Base-by-base conservation (phyloP, 2,888 invertebrate genomes). In the Sesia bembeciformis region DNA sequence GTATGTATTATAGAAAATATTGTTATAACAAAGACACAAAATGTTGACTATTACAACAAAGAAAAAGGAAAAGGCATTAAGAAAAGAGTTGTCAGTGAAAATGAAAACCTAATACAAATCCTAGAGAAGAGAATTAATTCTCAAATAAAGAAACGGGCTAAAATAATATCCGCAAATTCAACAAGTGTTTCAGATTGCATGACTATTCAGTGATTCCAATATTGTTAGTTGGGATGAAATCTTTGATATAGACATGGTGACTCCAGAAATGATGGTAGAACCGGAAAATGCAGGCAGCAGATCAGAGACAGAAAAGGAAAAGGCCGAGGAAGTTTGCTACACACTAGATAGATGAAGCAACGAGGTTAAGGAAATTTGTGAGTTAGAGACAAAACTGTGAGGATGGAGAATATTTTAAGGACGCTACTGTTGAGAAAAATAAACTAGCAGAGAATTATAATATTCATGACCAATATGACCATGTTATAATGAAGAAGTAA, bases 11-110 rank as follows among this genome's bases (percentile, higher is more conserved):
- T n/a, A n/a, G n/a, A n/a, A n/a, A n/a, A n/a, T n/a, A n/a, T n/a
- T n/a, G n/a, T n/a, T n/a, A n/a, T n/a, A n/a, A n/a, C n/a, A n/a
- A n/a, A n/a, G n/a, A n/a, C n/a, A n/a, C n/a, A n/a, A n/a, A n/a
- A n/a, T n/a, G n/a, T n/a, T n/a, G n/a, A n/a, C n/a, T n/a, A n/a
- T n/a, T n/a, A n/a, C n/a, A n/a, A n/a, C n/a, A n/a, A 57, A n/a
- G n/a, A 52, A 57, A 55, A 57, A 57, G 54, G 56, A n/a, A 57
- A 60, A 56, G 57, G 56, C 23, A 51, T 54, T 49, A 53, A 56
- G 40, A 52, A 59, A 56, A 55, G 40, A 52, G 38, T 38, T 54
- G 54, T 49, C 51, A 54, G 51, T 51, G 52, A 56, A 56, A 52
- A 56, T 43, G 40, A 55, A 49, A 56, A 55, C 52, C 53, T n/a